Conservation (phyloP, 2,888 invertebrate genomes). For the Tipula vernalis region DNA sequence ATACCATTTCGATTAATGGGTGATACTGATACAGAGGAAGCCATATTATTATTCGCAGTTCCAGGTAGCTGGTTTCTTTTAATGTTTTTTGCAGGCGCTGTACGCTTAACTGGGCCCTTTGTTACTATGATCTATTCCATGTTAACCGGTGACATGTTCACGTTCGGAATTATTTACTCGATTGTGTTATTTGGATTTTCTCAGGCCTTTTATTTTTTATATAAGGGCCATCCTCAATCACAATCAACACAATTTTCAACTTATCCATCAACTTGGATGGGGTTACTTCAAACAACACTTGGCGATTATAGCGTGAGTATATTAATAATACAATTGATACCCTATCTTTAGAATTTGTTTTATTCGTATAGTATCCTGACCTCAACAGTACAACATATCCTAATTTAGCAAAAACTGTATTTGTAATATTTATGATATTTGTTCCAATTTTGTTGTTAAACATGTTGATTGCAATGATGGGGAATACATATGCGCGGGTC, state of each 20-base stretch:
- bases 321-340: background rate
- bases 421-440: conserved; percentile 94
- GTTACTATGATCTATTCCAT: conserved; percentile 99
- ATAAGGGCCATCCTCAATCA: conserved; percentile 77
- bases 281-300: conserved; percentile 91
- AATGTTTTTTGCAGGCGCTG: conserved; percentile 97
- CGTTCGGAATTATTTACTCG: conserved; percentile 93
- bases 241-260: conserved; percentile 70
- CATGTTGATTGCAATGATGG: conserved; percentile 99
- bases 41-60: conserved; percentile 79
- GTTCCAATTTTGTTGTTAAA: conserved; percentile 92
- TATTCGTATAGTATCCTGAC: conserved; percentile 76
- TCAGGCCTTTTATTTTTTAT: conserved; percentile 89
- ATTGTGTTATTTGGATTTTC: conserved; percentile 93
- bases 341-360: background rate
- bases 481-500: conserved; percentile 95
- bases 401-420: conserved; percentile 87
- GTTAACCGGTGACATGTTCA: conserved; percentile 97
- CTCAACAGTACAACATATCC: conserved; percentile 83
- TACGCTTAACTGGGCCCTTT: conserved; percentile 92
- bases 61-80: conserved; percentile 96
- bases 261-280: conserved; percentile 92
- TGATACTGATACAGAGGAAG: conserved; percentile 74
- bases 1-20: conserved; percentile 72
- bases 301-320: conserved; percentile 90